Evolutionary conservation across 1,140 invertebrate species (phyloP).

Genomic region (Papilio glaucus): DNA sequence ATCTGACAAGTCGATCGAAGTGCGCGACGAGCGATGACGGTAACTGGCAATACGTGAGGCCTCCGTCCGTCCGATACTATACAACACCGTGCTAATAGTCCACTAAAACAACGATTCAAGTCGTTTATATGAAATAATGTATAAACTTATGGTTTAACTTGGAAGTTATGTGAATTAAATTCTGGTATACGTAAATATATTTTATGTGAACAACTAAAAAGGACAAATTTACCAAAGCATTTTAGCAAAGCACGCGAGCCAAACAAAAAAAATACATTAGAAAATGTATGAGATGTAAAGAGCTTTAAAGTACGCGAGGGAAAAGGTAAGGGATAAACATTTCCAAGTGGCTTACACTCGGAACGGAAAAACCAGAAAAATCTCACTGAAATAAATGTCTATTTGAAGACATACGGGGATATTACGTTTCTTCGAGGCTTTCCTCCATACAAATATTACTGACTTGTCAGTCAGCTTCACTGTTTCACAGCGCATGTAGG

Average conservation of each 20-base stretch:
- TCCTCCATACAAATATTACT: too few relatives aligned
- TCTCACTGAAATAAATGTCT: neutral
- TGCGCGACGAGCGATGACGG: neutral
- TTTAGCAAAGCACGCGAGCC: neutral
- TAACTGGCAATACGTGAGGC: neutral
- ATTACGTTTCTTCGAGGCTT: too few relatives aligned
- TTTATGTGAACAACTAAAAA: neutral
- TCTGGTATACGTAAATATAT: too few relatives aligned
- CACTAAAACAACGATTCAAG: neutral
- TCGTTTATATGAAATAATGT: conserved; percentile 9
- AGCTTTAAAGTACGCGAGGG: too few relatives aligned
- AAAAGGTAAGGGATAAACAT: too few relatives aligned
- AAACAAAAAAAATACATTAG: neutral
- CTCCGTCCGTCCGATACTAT: too few relatives aligned
- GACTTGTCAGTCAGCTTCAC: too few relatives aligned
- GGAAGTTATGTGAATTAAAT: too few relatives aligned
- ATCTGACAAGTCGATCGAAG: neutral
- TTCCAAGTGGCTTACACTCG: too few relatives aligned
- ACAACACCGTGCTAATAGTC: too few relatives aligned
- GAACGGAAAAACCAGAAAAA: too few relatives aligned
- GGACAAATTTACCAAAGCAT: neutral
- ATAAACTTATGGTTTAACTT: neutral
- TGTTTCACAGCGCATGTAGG: neutral
- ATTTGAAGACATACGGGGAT: neutral
- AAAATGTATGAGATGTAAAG: too few relatives aligned